Percentiles rank a stretch among this genome's conserved stretches.
Conservation (phyloP, 2,797 vertebrate genomes). For the Myoxocephalus aenaeus region DNA sequence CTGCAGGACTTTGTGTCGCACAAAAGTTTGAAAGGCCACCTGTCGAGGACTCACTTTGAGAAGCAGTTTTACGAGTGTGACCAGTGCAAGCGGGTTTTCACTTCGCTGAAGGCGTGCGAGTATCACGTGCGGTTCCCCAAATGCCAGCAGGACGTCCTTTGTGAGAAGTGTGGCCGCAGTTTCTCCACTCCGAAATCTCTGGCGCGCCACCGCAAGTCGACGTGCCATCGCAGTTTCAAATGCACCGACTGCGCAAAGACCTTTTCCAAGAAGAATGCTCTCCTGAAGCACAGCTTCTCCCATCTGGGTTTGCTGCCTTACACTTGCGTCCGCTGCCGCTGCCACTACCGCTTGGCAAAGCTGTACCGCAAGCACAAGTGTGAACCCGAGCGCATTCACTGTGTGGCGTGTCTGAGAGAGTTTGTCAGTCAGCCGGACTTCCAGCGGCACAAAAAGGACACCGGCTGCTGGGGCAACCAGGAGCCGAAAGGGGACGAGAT, state of each 20-base stretch:
- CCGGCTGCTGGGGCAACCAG: slow-evolving; percentile 86
- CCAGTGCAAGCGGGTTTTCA: slow-evolving; percentile 84
- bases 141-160: slow-evolving; percentile 49
- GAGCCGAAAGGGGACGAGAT: slow-evolving; percentile 75
- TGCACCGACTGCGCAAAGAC: slow-evolving; percentile 81
- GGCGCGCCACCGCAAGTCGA: slow-evolving; percentile 63
- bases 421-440: slow-evolving; percentile 82
- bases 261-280: slow-evolving; percentile 78
- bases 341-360: slow-evolving; percentile 83
- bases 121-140: slow-evolving; percentile 76
- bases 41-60: slow-evolving; percentile 76
- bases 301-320: slow-evolving; percentile 84
- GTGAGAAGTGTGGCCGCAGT: slow-evolving; percentile 73
- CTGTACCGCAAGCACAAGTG: slow-evolving; percentile 84
- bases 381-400: slow-evolving; percentile 80
- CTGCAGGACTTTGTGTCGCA: slow-evolving; percentile 53
- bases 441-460: slow-evolving; percentile 85
- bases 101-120: slow-evolving; percentile 68
- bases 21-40: slow-evolving; percentile 70
- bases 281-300: slow-evolving; percentile 86
- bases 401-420: slow-evolving; percentile 82
- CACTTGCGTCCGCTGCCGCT: slow-evolving; percentile 83
- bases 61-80: slow-evolving; percentile 86
- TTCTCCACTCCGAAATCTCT: slow-evolving; percentile 70
- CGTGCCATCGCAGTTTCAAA: slow-evolving; percentile 62